These are phyloP conservation scores for Petrolisthes cinctipes DNA, from an alignment of 2,888 invertebrate species.

Conservation along the genomic window DNA sequence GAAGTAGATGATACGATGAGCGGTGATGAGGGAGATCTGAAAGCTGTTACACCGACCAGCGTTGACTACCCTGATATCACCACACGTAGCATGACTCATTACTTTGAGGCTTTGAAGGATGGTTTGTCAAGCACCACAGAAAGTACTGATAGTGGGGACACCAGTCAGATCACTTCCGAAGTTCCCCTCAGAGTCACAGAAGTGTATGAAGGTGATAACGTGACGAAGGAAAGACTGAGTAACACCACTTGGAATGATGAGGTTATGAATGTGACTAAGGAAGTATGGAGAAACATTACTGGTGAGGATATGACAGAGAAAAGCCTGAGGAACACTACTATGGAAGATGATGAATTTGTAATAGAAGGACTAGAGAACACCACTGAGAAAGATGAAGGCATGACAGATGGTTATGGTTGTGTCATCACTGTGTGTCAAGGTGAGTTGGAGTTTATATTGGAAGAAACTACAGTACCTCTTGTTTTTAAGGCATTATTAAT, in stretches of 20 bases:
- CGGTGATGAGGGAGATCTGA: no score
- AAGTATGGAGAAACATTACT: background rate
- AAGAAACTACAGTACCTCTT: no score
- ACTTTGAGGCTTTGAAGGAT: background rate
- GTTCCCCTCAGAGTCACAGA: background rate
- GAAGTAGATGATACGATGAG: no score
- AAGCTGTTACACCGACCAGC: no score
- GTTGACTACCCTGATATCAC: background rate
- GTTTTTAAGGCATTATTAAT: no score
- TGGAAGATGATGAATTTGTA: background rate
- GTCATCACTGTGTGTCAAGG: constrained; percentile 35
- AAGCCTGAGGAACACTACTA: background rate
- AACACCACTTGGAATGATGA: background rate
- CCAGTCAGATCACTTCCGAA: background rate
- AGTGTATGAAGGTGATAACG: background rate
- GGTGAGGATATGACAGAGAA: no score
- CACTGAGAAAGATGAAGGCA: background rate
- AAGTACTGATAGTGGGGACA: background rate
- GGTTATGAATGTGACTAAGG: constrained; percentile 1
- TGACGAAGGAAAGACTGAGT: background rate
- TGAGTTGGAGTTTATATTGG: background rate
- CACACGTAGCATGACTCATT: background rate
- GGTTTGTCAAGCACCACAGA: background rate
- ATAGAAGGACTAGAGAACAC: background rate
- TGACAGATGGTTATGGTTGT: constrained; percentile 16